Evolutionary conservation across 2,797 vertebrate species (phyloP).

Genomic region (Notolepis coatsorum): DNA sequence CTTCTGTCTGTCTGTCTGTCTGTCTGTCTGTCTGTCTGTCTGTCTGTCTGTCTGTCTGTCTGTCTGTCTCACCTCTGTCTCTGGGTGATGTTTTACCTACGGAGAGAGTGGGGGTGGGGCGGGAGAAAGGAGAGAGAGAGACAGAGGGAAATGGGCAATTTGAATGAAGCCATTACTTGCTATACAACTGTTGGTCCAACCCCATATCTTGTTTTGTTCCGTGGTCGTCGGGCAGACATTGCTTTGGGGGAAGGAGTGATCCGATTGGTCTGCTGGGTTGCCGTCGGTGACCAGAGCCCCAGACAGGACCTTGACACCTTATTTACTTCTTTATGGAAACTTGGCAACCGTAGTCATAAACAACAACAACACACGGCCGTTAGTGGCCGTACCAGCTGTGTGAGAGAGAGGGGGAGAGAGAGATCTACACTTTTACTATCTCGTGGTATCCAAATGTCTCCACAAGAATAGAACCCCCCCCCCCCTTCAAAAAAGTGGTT

Average conservation of each 20-base stretch:
- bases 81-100: constrained; percentile 59
- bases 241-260: constrained; percentile 52
- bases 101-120: constrained; percentile 50
- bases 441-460: not conserved
- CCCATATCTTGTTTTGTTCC: constrained; percentile 71
- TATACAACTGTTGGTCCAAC: constrained; percentile 61
- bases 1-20: constrained; percentile 44
- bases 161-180: constrained; percentile 66
- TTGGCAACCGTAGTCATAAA: constrained; percentile 44
- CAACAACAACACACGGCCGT: constrained; percentile 43
- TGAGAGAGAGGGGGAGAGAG: not conserved
- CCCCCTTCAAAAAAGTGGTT: not conserved
- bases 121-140: constrained; percentile 61
- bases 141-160: constrained; percentile 62
- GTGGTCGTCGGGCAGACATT: constrained; percentile 54
- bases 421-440: not conserved
- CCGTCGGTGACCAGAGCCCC: constrained; percentile 35
- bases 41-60: constrained; percentile 42
- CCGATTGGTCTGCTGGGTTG: constrained; percentile 50
- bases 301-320: constrained; percentile 42
- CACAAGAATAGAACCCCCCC: not conserved
- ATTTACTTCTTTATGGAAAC: constrained; percentile 43
- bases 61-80: constrained; percentile 12
- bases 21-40: constrained; percentile 45
- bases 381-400: constrained; percentile 32